These are phyloP conservation scores for Thunnus thynnus DNA, from an alignment of 2,113 vertebrate genomes.

Conservation along the genomic window DNA sequence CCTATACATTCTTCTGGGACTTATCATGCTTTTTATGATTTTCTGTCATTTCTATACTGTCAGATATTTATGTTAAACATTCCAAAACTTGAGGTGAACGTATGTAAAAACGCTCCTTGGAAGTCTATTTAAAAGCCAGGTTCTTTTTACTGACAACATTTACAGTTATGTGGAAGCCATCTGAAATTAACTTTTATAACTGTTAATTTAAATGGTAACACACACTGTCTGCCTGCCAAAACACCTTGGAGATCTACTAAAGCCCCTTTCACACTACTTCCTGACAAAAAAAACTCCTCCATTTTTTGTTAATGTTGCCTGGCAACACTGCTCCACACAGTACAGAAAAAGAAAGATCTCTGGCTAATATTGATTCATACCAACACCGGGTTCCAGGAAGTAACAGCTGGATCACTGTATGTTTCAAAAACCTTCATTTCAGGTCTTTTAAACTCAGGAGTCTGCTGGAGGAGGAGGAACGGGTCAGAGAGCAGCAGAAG, in stretches of 20 bases:
- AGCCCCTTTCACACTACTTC: slow-evolving; percentile 11
- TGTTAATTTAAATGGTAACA: slow-evolving; percentile 19
- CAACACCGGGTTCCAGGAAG: slow-evolving; percentile 43
- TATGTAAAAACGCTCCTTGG: too few species aligned
- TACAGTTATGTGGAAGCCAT: neutral
- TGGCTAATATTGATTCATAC: slow-evolving; percentile 42
- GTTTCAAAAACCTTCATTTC: slow-evolving; percentile 6
- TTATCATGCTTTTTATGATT: too few species aligned
- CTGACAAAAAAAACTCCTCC: neutral
- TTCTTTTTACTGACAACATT: neutral
- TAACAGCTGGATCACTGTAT: slow-evolving; percentile 45
- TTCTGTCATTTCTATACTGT: too few species aligned
- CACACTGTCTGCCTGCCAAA: neutral
- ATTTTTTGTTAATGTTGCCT: slow-evolving; percentile 44
- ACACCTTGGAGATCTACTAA: slow-evolving; percentile 21
- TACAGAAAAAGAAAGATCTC: slow-evolving; percentile 10
- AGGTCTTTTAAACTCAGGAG: neutral
- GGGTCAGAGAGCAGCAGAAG: slow-evolving; percentile 49
- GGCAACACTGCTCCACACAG: slow-evolving; percentile 45
- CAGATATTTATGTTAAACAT: too few species aligned
- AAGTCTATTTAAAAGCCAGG: too few species aligned
- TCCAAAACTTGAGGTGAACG: too few species aligned
- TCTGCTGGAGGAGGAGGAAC: slow-evolving; percentile 1
- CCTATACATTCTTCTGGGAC: too few species aligned
- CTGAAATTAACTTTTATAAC: slow-evolving; percentile 13